Evolutionary conservation across 1,140 invertebrate genomes (phyloP), one percentile per base, ranked within the genome.

Genomic region (Lithobius niger): DNA sequence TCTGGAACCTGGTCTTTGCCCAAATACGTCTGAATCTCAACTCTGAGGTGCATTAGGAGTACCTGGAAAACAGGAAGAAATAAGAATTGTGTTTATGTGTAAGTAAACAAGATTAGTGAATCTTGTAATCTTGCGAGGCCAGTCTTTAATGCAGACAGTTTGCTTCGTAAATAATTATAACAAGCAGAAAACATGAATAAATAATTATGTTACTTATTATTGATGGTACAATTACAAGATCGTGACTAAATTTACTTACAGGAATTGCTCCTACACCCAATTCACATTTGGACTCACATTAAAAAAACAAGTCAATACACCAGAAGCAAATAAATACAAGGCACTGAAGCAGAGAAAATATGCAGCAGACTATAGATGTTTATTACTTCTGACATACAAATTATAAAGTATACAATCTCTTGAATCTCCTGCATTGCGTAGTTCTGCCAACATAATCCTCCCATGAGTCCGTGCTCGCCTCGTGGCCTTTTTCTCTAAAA

Each of bases 1-100:
- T 87, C 88, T 1, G 82, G 49, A 27, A 36, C 49, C n/a, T 26
- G 27, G 4, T 51, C 4, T 19, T 27, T 51, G 27, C 27, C 27
- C 24, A 36, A 27, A 25, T 27, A 51, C 10, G 27, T 51, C 26
- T 51, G 49, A 6, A 51, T 15, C 26, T 51, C 49, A n/a, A 27
- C 27, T 13, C 49, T 15, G 10, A 51, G n/a, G 19, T 51, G 49
- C 49, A 51, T 51, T 27, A 51, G 21, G 6, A 51, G 27, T 10
- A 51, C 49, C 49, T 51, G 6, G 6, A 36, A 36, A 36, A 36
- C n/a, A 36, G n/a, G n/a, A 36, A 36, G n/a, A 36, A 36, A 36
- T 10, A 36, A 36, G n/a, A 36, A 36, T 36, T 10, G 6, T 36
- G 6, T 10, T 10, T 10, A 10, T 36, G n/a, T 36, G n/a, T 10